Base-by-base conservation (phyloP, 2,797 vertebrate genomes). In the Linurgus olivaceus region DNA sequence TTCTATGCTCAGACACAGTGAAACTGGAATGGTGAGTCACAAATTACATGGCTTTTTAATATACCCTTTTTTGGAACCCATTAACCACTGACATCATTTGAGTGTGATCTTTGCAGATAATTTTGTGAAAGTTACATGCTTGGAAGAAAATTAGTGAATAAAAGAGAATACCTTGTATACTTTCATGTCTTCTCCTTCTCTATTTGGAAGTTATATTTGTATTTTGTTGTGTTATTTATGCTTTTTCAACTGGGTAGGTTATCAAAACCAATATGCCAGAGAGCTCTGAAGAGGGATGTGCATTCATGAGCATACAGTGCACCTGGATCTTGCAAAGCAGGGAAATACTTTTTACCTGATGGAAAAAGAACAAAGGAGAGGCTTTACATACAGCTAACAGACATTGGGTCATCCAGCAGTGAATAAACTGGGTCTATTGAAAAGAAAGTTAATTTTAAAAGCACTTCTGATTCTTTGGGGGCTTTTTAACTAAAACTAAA, bases 391-490 rank as follows among this genome's bases (percentile, higher is more conserved):
- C n/a, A 85, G 65, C 58, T 90, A 81, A 75, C 20, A 67, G 55
- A 44, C 59, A 57, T 0, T 24, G 23, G 38, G 7, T 35, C 5
- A 1, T n/a, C n/a, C 55, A 54, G 25, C 26, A 31, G 28, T 3
- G 4, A 92, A 72, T n/a, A 82, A 94, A 78, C n/a, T 24, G 37
- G 12, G 25, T 48, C 44, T 94, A 65, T 4, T 81, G 58, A 80
- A 95, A 93, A 90, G 42, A 17, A 88, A 68, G 31, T 5, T 13
- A 73, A 45, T 87, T 96, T 76, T 78, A 88, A 94, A 94, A 92
- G 28, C 45, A 72, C 21, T 74, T 93, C 28, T 37, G 29, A 54
- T 55, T 82, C 26, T 90, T 83, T 61, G 31, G 31, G 42, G 5
- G 0, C 4, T 73, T 96, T 94, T 77, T 88, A 86, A 79, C 25